Evolutionary conservation across 2,888 invertebrate genomes (phyloP), one percentile per base, ranked within the genome.

Genomic region (Tolmerus cingulatus): DNA sequence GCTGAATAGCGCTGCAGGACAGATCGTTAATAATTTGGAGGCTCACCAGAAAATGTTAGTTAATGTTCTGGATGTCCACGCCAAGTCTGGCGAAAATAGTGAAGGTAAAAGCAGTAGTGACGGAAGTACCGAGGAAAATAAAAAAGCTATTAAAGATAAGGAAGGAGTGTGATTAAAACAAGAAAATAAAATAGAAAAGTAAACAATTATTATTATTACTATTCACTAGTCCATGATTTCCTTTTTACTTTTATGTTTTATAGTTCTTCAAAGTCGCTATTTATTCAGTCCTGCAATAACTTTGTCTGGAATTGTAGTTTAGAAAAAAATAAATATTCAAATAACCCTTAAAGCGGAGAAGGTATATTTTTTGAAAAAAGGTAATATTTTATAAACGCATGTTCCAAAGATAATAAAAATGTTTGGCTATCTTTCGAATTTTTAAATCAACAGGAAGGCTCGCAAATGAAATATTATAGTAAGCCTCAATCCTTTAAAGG

Each of bases 31-130:
- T 86, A 95, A 96, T 90, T 93, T 97, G 46, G 95, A 94, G 90
- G 94, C 94, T 87, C 95, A 95, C 91, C 97, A 96, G 91, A 94
- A 94, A 89, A 94, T 93, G 57, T 93, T 97, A 74, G 95, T 96
- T 1, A 94, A 94, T 88, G 94, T 96, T 89, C 93, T 97, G 76
- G 94, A 96, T 88, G 94, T 94, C 89, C 94, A 95, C 91, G 93
- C 91, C 5, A 91, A 91, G 66, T 57, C 81, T 14, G 40, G 40
- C 2, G 23, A 57, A 23, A 43, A 43, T 23, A 74, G 12, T 66
- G 19, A 4, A 27, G 3, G 9, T 57, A 23, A 8, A 4, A 9
- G 23, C 9, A 57, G 8, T 23, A 9, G 9, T 57, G 57, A 7
- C 19, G 23, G 12, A 27, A 23, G 23, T 74, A 1, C 30, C 30